phyloP scores from a whole-genome alignment of 92 coral and sea anemone genomes.

The Porites cylindrica region DNA sequence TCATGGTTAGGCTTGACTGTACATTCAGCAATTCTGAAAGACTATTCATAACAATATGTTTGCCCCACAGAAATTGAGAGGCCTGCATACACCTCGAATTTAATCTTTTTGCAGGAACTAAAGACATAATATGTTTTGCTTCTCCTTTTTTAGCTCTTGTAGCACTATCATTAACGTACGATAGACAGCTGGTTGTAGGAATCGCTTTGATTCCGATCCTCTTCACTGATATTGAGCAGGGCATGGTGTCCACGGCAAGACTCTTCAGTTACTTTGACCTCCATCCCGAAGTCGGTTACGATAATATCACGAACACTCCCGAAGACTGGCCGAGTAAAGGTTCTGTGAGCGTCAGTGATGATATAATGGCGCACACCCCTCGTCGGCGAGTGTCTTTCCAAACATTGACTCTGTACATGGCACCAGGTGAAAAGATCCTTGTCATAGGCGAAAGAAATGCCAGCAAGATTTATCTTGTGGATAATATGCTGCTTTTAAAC shows the following conservation, averaged over 20 bases:
- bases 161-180: conserved; percentile 36
- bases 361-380: background rate
- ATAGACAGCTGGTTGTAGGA: conserved; percentile 42
- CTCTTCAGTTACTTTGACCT: conserved; percentile 40
- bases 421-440: conserved; percentile 48
- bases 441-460: conserved; percentile 35
- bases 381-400: conserved; percentile 9
- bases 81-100: no score
- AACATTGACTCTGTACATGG: conserved; percentile 32
- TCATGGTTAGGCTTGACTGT: no score
- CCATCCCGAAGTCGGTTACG: conserved; percentile 58
- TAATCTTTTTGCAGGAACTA: no score
- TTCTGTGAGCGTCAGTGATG: conserved; percentile 10
- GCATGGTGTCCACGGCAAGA: conserved; percentile 43
- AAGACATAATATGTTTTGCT: background rate
- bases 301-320: conserved; percentile 52
- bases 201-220: conserved; percentile 14
- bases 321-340: conserved; percentile 60
- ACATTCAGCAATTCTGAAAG: no score
- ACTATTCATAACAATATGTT: no score
- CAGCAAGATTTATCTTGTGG: conserved; percentile 40
- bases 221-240: conserved; percentile 16
- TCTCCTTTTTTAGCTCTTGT: conserved; percentile 19
- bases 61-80: no score
- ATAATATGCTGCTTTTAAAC: conserved; percentile 29